phyloP scores from a whole-genome alignment of 92 coral and sea anemone species.

The Bergia puertoricense region DNA sequence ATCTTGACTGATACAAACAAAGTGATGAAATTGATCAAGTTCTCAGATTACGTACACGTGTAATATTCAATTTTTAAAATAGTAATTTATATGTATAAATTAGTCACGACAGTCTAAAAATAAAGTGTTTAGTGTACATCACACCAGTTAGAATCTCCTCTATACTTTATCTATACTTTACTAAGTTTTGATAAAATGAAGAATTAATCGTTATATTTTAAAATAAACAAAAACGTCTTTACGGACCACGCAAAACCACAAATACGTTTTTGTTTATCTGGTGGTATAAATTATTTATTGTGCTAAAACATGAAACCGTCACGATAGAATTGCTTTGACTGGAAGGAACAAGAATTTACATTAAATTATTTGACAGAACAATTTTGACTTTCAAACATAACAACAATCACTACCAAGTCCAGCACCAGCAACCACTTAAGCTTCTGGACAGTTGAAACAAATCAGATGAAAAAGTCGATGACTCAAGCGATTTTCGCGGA shows the following conservation, averaged over 20 bases:
- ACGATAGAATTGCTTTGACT: constrained; percentile 12
- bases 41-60: not conserved
- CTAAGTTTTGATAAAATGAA: not conserved
- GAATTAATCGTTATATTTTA: not conserved
- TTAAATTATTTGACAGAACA: not conserved
- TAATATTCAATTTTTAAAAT: not conserved
- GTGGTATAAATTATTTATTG: constrained; percentile 1
- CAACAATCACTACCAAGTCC: not conserved
- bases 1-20: not conserved
- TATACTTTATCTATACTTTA: no score
- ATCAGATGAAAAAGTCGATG: not conserved
- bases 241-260: constrained; percentile 15
- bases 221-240: not conserved
- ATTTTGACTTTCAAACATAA: not conserved
- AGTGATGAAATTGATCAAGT: not conserved
- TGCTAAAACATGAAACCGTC: constrained; percentile 13
- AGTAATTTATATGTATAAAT: not conserved
- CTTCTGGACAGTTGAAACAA: not conserved
- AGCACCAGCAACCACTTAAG: constrained; percentile 3
- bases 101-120: not conserved
- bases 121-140: not conserved
- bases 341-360: not conserved
- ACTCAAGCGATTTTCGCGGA: not conserved
- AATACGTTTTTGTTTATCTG: constrained; percentile 2
- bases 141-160: not conserved